Percentiles rank a stretch among this genome's conserved stretches.
Conservation (phyloP, 2,113 vertebrate species). For the Chaetodon auriga region DNA sequence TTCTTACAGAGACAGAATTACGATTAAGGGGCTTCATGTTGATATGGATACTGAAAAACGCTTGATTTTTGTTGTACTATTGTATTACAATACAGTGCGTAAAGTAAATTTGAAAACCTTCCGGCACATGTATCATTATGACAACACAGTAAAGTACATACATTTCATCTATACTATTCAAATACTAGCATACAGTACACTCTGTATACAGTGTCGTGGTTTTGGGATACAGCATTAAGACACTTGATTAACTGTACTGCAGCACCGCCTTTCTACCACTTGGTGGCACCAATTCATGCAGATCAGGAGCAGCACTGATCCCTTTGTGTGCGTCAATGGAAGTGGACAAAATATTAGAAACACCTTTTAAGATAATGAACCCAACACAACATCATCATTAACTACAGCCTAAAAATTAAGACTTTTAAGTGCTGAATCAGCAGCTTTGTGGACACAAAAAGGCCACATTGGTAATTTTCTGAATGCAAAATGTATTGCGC, state of each 20-base stretch:
- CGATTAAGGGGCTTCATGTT: no score
- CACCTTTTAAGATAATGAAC: neutral
- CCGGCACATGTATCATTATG: neutral
- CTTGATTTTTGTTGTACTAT: no score
- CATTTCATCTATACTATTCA: neutral
- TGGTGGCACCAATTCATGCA: conserved; percentile 44
- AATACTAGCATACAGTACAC: neutral
- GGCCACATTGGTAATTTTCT: neutral
- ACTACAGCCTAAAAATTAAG: neutral
- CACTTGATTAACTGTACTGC: neutral
- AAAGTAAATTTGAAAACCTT: no score
- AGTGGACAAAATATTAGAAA: neutral
- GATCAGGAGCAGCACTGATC: neutral
- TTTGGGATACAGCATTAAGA: neutral
- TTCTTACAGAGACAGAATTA: no score
- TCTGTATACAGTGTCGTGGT: neutral
- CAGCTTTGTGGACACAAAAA: neutral
- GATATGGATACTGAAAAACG: no score
- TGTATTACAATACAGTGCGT: no score
- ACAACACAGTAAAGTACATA: neutral
- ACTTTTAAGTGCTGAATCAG: neutral
- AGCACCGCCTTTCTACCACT: conserved; percentile 28
- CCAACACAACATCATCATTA: no score
- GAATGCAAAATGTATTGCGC: neutral
- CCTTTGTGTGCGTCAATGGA: neutral